These are phyloP conservation scores for Proterorhinus semilunaris DNA, from an alignment of 2,113 vertebrate species.

Conservation along the genomic window DNA sequence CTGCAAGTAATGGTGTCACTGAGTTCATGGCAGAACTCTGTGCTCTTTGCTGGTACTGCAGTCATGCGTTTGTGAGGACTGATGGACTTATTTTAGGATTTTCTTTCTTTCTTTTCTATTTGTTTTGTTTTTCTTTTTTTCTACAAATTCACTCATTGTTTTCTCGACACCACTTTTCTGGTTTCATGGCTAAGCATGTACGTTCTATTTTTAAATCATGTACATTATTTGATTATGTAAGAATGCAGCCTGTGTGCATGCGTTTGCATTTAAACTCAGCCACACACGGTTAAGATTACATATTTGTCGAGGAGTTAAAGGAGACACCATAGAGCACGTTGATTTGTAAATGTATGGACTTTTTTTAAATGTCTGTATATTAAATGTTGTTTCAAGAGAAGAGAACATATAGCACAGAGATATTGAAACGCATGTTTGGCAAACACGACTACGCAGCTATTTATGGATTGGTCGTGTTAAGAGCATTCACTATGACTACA, in stretches of 20 bases:
- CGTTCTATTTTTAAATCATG: neutral
- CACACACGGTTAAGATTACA: conserved; percentile 10
- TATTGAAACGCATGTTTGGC: conserved; percentile 34
- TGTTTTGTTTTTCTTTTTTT: neutral
- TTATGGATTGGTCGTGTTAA: conserved; percentile 37
- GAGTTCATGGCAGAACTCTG: conserved; percentile 67
- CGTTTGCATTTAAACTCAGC: neutral
- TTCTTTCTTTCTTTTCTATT: conserved; percentile 1
- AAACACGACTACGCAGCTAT: conserved; percentile 32
- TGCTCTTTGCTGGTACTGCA: conserved; percentile 56
- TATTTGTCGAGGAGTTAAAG: conserved; percentile 15
- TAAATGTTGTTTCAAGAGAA: conserved; percentile 14
- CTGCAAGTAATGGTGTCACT: conserved; percentile 57
- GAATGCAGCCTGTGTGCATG: neutral
- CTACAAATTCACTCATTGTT: neutral
- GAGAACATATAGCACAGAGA: conserved; percentile 7
- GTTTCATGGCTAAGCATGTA: neutral
- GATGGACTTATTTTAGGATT: neutral
- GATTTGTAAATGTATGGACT: conserved; percentile 34
- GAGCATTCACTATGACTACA: conserved; percentile 14
- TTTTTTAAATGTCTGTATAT: conserved; percentile 18
- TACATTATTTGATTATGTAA: conserved; percentile 5
- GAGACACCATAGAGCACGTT: neutral
- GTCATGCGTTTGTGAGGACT: conserved; percentile 24
- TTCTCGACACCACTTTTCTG: neutral